These are phyloP conservation scores for Myxocyprinus asiaticus DNA, from an alignment of 2,113 vertebrate species.

Conservation along the genomic window DNA sequence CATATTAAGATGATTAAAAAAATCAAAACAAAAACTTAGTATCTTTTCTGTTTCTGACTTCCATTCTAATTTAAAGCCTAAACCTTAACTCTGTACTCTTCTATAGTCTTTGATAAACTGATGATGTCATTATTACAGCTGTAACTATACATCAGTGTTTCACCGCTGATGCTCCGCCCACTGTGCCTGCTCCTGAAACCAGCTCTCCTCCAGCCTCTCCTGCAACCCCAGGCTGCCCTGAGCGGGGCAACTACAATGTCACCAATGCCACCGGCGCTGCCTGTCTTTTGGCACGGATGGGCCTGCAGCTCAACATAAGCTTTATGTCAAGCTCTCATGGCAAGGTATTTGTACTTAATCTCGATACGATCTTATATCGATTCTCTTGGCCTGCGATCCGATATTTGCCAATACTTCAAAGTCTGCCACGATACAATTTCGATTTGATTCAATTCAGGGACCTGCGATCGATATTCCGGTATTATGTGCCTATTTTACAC, in stretches of 20 bases:
- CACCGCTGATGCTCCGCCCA: constrained; percentile 64
- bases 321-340: constrained; percentile 65
- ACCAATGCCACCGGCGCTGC: constrained; percentile 70
- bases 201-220: constrained; percentile 53
- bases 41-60: too few relatives aligned
- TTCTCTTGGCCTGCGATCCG: too few relatives aligned
- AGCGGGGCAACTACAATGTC: constrained; percentile 74
- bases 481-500: too few relatives aligned
- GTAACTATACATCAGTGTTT: constrained; percentile 60
- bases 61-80: too few relatives aligned
- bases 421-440: too few relatives aligned
- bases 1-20: too few relatives aligned
- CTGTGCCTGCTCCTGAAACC: constrained; percentile 18
- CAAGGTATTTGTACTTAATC: constrained; percentile 62
- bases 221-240: constrained; percentile 66
- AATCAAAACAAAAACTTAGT: too few relatives aligned
- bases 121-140: constrained; percentile 29
- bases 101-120: neutral
- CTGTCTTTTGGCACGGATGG: constrained; percentile 88
- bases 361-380: too few relatives aligned
- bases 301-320: constrained; percentile 87
- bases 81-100: too few relatives aligned
- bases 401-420: too few relatives aligned
- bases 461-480: too few relatives aligned
- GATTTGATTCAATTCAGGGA: too few relatives aligned